Percentiles rank a stretch among this genome's conserved stretches.
These are phyloP conservation scores for Bhutanitis thaidina DNA, from an alignment of 2,888 invertebrate species.

Conservation along the genomic window DNA sequence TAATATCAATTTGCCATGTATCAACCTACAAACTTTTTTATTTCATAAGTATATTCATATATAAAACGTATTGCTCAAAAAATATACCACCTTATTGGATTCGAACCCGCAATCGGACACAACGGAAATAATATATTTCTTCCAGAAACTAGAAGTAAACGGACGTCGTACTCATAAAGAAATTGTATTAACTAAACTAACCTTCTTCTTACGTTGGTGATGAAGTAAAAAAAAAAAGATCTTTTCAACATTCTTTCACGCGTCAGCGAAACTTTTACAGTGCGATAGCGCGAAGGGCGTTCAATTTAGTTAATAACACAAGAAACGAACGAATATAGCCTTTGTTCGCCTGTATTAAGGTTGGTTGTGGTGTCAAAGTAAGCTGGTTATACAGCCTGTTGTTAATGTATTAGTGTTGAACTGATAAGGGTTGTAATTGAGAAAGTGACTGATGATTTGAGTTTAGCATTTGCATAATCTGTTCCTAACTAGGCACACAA, in stretches of 20 bases:
- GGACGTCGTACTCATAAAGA: constrained; percentile 1
- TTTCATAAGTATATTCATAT: too few species aligned
- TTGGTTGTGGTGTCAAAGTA: background rate
- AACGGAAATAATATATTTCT: background rate
- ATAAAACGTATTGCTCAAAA: too few species aligned
- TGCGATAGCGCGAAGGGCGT: constrained; percentile 30
- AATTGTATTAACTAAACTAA: background rate
- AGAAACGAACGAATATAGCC: constrained; percentile 22
- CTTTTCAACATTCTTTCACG: constrained; percentile 37
- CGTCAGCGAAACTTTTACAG: constrained; percentile 35
- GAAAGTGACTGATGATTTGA: constrained; percentile 57
- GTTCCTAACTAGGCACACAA: constrained; percentile 24
- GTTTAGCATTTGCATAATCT: constrained; percentile 51
- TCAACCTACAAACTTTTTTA: too few species aligned
- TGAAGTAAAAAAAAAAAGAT: constrained; percentile 25
- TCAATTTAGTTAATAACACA: constrained; percentile 12
- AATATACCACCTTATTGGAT: too few species aligned
- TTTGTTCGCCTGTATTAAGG: constrained; percentile 21
- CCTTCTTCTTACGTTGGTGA: constrained; percentile 2
- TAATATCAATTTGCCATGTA: too few species aligned
- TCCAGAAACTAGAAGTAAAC: constrained; percentile 1
- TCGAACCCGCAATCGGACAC: too few species aligned
- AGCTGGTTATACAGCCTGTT: constrained; percentile 25
- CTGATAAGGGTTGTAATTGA: constrained; percentile 57
- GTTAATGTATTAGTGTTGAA: constrained; percentile 37